Evolutionary conservation across 2,113 vertebrate genomes (phyloP).

Genomic region (Sterna hirundo): DNA sequence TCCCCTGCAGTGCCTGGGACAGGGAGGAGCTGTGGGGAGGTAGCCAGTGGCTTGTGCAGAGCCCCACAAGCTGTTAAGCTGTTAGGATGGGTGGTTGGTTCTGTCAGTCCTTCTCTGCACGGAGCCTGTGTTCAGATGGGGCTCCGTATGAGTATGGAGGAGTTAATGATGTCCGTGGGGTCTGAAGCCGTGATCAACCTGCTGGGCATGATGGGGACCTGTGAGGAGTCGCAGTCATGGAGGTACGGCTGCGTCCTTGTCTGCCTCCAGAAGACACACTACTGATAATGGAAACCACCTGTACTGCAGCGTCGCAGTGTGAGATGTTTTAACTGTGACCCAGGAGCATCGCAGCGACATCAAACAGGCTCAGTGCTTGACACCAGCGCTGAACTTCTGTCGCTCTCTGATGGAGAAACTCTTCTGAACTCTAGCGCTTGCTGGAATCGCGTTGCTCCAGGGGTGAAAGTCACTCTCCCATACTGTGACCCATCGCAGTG

Average conservation of each 20-base stretch:
- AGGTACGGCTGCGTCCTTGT: background rate
- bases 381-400: background rate
- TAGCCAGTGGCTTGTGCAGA: background rate
- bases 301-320: background rate
- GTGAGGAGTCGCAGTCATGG: background rate
- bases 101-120: background rate
- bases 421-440: background rate
- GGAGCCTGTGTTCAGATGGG: fast-evolving
- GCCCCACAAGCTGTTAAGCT: background rate
- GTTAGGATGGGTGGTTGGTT: background rate
- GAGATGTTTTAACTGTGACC: conserved; percentile 6
- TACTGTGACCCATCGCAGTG: conserved; percentile 79
- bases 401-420: background rate
- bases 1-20: background rate
- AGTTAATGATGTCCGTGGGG: fast-evolving
- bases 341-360: background rate
- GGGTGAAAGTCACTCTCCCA: conserved; percentile 70
- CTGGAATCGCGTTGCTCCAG: background rate
- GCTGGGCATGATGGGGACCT: background rate
- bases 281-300: background rate
- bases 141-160: fast-evolving
- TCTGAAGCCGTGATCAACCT: background rate
- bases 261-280: background rate
- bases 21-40: background rate
- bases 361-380: background rate